Conservation (phyloP, 2,113 vertebrate species). For the Henicopernis longicauda region DNA sequence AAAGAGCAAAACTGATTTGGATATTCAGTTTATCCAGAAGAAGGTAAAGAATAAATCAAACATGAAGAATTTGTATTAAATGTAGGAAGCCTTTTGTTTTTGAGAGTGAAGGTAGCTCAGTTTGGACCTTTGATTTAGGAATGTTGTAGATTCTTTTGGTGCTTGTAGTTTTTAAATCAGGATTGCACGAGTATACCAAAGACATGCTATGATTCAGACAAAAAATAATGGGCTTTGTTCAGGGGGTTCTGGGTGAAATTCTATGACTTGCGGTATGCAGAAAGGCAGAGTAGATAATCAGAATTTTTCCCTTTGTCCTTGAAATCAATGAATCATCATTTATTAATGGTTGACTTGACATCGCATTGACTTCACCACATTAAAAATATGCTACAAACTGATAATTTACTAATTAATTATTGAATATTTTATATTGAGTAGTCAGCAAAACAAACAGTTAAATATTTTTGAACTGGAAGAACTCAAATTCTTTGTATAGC, state of each 20-base stretch:
- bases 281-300: neutral
- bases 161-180: neutral
- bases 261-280: neutral
- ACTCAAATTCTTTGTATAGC: neutral
- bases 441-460: neutral
- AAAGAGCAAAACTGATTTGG: neutral
- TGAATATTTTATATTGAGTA: neutral
- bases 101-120: neutral
- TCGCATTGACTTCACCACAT: neutral
- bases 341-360: neutral
- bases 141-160: neutral
- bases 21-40: neutral
- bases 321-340: neutral
- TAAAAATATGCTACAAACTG: neutral
- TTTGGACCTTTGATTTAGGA: neutral
- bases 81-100: neutral
- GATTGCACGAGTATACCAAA: neutral
- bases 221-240: neutral
- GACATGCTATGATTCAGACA: neutral
- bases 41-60: neutral
- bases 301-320: neutral
- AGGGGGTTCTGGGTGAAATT: neutral
- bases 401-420: neutral
- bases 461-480: neutral
- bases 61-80: neutral